Evolutionary conservation across 2,113 vertebrate genomes (phyloP).

Genomic region (Anarhynchus alexandrinus): DNA sequence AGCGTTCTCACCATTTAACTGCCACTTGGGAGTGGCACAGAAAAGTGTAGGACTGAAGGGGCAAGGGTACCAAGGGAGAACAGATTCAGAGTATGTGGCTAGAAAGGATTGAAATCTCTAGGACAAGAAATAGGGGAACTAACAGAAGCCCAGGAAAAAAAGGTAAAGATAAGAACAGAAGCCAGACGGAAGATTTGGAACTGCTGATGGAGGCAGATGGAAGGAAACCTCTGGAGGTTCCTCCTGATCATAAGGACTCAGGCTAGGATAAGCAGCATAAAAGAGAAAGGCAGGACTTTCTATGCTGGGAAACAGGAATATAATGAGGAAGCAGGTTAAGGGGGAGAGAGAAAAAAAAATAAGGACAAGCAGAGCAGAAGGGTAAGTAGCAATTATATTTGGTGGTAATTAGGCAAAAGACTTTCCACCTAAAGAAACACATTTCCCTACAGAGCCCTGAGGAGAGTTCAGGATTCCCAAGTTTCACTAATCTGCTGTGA

Average conservation of each 20-base stretch:
- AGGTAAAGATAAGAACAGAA: not conserved
- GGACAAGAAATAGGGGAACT: not conserved
- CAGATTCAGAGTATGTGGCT: not conserved
- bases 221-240: constrained; percentile 35
- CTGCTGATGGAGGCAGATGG: constrained; percentile 24
- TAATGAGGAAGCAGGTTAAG: not conserved
- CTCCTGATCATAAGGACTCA: not conserved
- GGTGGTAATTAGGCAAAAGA: not conserved
- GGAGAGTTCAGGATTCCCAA: not conserved
- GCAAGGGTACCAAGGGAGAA: not conserved
- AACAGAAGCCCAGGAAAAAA: not conserved
- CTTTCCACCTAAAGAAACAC: not conserved
- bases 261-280: not conserved
- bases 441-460: not conserved
- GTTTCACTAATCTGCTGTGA: not conserved
- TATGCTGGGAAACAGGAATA: not conserved
- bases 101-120: not conserved
- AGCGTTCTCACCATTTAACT: not conserved
- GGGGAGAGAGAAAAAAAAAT: not conserved
- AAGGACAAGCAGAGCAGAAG: not conserved
- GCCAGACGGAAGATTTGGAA: constrained; percentile 16
- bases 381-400: not conserved
- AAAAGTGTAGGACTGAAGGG: not conserved
- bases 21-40: not conserved
- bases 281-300: constrained; percentile 9